Conservation (phyloP, 92 coral and sea anemone genomes). For the Epizoanthus scotinus region DNA sequence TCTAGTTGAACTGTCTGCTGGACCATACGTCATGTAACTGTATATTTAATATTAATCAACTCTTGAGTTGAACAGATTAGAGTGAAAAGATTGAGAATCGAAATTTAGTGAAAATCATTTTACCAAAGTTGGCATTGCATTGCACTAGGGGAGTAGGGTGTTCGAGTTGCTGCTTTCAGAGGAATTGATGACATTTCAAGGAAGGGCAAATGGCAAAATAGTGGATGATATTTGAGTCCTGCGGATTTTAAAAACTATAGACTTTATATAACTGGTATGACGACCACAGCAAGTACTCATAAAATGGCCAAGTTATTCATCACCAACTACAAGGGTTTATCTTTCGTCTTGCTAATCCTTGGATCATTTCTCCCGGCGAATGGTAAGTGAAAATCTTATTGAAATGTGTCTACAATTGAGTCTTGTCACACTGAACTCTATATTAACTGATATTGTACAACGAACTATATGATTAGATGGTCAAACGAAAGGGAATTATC, state of each 20-base stretch:
- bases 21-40: conserved; percentile 29
- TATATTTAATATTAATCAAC: conserved; percentile 26
- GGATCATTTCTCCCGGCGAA: conserved; percentile 14
- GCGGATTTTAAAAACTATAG: conserved; percentile 3
- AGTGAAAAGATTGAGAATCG: conserved; percentile 1
- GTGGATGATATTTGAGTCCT: not conserved
- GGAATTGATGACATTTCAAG: not conserved
- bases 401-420: not conserved
- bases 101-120: not conserved
- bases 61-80: conserved; percentile 12
- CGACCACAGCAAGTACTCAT: conserved; percentile 10
- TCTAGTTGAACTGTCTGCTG: conserved; percentile 11
- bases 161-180: not conserved
- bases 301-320: conserved; percentile 14
- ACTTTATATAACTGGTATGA: conserved; percentile 13
- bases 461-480: not conserved
- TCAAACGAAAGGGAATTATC: not conserved
- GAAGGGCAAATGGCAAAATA: conserved; percentile 22
- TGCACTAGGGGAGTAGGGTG: not conserved
- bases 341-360: not conserved
- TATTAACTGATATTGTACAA: not conserved
- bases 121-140: not conserved
- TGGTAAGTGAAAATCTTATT: conserved; percentile 1
- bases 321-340: conserved; percentile 2
- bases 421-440: not conserved